phyloP scores from a whole-genome alignment of 2,797 vertebrate genomes.

The Knipowitschia caucasica region DNA sequence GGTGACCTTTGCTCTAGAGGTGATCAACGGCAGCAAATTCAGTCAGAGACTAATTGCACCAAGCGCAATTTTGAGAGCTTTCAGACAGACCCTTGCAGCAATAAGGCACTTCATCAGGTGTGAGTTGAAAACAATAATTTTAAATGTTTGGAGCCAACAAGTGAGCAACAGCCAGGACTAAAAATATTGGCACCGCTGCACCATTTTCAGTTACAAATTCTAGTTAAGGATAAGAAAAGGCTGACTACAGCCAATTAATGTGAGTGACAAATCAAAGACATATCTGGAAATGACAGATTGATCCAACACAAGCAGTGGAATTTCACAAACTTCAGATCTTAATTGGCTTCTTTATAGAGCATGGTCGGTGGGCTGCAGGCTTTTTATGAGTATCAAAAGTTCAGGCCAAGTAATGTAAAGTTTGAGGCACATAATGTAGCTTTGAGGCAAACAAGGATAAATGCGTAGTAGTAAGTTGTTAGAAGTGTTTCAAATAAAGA shows the following conservation, averaged over 20 bases:
- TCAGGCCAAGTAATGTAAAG: conserved; percentile 12
- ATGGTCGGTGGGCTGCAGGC: conserved; percentile 9
- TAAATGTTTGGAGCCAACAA: too few species aligned
- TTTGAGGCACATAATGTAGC: conserved; percentile 7
- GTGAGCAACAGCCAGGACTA: too few species aligned
- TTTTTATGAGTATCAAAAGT: not conserved
- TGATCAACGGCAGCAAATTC: too few species aligned
- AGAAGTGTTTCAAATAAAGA: conserved; percentile 9
- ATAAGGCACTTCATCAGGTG: too few species aligned
- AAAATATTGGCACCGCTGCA: too few species aligned
- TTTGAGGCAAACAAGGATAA: not conserved
- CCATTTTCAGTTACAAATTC: too few species aligned
- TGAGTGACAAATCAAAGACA: conserved; percentile 43
- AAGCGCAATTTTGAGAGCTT: too few species aligned
- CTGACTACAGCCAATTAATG: conserved; percentile 35
- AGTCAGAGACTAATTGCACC: too few species aligned
- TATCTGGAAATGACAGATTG: conserved; percentile 38
- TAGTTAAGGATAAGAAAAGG: conserved; percentile 15
- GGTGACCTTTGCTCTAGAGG: too few species aligned
- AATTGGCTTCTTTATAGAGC: conserved; percentile 27
- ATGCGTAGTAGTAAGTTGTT: conserved; percentile 1
- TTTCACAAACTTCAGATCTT: conserved; percentile 31
- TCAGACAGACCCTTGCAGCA: too few species aligned
- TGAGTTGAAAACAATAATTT: too few species aligned
- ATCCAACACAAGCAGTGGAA: conserved; percentile 30